Evolutionary conservation across 2,113 vertebrate genomes (phyloP), one percentile per base, ranked within the genome.

Genomic region (Nerophis ophidion): DNA sequence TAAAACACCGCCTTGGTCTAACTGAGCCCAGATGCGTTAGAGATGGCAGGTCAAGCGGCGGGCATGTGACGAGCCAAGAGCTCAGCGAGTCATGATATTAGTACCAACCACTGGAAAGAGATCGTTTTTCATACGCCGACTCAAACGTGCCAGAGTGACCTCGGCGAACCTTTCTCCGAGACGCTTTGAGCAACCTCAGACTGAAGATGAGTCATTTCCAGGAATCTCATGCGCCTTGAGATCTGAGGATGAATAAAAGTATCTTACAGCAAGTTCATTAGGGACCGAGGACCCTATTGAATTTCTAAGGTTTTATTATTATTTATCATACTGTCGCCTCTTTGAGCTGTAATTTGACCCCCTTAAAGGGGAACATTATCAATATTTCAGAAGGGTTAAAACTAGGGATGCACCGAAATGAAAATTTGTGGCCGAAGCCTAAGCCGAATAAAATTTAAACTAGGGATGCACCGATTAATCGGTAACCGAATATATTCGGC

Each of bases 1-100:
- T 79, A 80, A 86, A 84, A 86, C 81, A 81, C 76, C 79, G 80
- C 79, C 75, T 80, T 84, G 65, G 70, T 76, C 74, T 81, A 81
- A 83, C 74, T 17, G 56, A 59, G 56, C 70, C 36, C 79, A 82
- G 82, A 84, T 87, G 82, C 80, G 78, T 76, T 67, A 73, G 59
- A 80, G 76, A 81, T 74, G 76, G 77, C 47, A 57, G 82, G 82
- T 83, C 83, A 80, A 1, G 17, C 57, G 36, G 55, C 65, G 82
- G 72, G 40, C 74, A 79, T 58, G 60, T 63, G 76, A 80, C 70
- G 66, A 74, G 53, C 47, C 44, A 11, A 2, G 63, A 33, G 19
- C 48, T 34, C 26, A 60, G 17, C 55, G 8, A 48, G 51, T n/a
- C 34, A 6, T 50, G 35, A 2, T 38, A 17, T 62, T 62, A 57